Base-by-base conservation (phyloP, 1,140 invertebrate genomes). In the Oreohelix idahoensis region DNA sequence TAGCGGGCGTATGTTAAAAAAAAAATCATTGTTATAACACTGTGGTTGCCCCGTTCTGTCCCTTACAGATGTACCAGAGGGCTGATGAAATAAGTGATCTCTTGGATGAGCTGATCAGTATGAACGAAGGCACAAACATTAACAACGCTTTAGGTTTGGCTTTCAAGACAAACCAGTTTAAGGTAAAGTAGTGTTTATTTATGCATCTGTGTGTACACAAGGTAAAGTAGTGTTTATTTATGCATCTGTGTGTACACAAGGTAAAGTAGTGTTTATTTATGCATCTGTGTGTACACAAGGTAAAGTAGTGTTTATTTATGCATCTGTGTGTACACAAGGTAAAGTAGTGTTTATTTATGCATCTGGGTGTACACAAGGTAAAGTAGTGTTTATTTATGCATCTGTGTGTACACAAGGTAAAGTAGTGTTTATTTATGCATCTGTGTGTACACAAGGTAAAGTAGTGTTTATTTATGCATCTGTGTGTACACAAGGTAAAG, bases 51-150 rank as follows among this genome's bases (percentile, higher is more conserved):
- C n/a, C n/a, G n/a, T n/a, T n/a, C 53, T 58, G 4, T 51, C 29
- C 84, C 83, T 88, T 66, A 42, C 86, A 93, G 86, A 87, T 95
- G 23, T 89, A 94, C 74, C 86, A 93, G 29, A 87, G 95, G 42
- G 92, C 93, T 15, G 87, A 92, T 10, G 95, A 96, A 89, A 94
- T 94, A 85, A 90, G 89, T 26, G 91, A 92, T 84, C 91, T 94
- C 1, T 77, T 95, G 15, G 92, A 95, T 88, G 90, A 95, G 39
- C 84, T 95, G 49, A 89, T 93, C 29, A 87, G 93, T 29, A 88
- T 95, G 20, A 94, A 95, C 84, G 86, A 91, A 4, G 95, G 95
- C 0, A 86, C 88, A 39, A 89, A 92, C n/a, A 89, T 94, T 0
- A 86, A 93, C 53, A 95, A 95, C 90, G 91, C 94, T 36, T 86